These are phyloP conservation scores for Folsomia candida DNA, from an alignment of 2,888 invertebrate species.

Conservation along the genomic window DNA sequence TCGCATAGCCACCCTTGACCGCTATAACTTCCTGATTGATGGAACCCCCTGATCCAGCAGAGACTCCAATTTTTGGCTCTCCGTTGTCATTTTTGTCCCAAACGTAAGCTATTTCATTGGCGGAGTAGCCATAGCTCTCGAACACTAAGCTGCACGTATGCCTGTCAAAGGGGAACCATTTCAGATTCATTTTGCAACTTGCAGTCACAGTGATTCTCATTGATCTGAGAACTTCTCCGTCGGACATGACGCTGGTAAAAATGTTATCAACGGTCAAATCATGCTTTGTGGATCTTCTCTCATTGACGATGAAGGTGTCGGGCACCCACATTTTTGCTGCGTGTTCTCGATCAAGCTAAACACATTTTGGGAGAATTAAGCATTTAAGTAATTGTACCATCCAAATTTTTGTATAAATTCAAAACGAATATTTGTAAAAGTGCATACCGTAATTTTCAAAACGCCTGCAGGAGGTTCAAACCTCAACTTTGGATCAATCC, in stretches of 20 bases:
- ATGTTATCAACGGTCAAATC: conserved; percentile 26
- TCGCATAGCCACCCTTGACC: not conserved
- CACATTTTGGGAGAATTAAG: conserved; percentile 12
- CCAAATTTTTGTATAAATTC: not conserved
- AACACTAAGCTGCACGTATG: conserved; percentile 93
- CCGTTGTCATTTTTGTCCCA: conserved; percentile 10
- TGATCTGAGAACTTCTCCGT: conserved; percentile 34
- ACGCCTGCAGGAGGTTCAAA: conserved; percentile 26
- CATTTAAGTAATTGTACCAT: not conserved
- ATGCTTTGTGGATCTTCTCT: conserved; percentile 24
- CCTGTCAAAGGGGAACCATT: conserved; percentile 94
- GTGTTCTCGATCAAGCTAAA: conserved; percentile 34
- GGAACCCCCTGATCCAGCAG: conserved; percentile 9
- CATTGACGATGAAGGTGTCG: conserved; percentile 38
- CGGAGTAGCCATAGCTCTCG: conserved; percentile 64
- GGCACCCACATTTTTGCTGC: conserved; percentile 37
- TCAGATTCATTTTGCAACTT: conserved; percentile 92
- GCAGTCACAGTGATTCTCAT: conserved; percentile 86
- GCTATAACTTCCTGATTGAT: conserved; percentile 6
- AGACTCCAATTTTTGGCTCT: conserved; percentile 16
- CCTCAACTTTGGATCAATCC: conserved; percentile 31
- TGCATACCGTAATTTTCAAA: conserved; percentile 13
- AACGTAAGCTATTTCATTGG: conserved; percentile 7
- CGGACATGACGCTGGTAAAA: conserved; percentile 24
- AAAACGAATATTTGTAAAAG: not conserved